Evolutionary conservation across 2,113 vertebrate species (phyloP).

Genomic region (Phalacrocorax brasilianus): DNA sequence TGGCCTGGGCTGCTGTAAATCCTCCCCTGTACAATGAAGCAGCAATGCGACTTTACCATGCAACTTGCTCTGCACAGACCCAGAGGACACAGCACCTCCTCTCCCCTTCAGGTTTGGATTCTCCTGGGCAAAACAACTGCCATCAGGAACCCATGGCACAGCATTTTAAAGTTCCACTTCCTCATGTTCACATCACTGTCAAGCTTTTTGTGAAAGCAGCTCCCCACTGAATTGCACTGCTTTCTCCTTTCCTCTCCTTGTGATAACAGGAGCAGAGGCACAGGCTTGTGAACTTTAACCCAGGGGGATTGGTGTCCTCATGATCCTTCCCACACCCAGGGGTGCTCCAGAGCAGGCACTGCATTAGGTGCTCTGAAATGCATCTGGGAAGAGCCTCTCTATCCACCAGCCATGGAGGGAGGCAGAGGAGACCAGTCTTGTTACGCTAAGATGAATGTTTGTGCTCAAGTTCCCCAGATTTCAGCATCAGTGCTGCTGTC

Average conservation of each 20-base stretch:
- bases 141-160: neutral
- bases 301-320: neutral
- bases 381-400: neutral
- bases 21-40: neutral
- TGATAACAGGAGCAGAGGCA: neutral
- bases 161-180: neutral
- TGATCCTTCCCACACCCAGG: neutral
- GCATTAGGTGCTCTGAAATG: neutral
- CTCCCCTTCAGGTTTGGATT: neutral
- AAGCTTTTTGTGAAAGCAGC: neutral
- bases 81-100: neutral
- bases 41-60: neutral
- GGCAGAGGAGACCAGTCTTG: neutral
- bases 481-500: neutral
- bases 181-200: neutral
- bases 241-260: neutral
- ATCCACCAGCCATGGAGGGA: neutral
- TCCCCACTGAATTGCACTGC: neutral
- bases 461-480: neutral
- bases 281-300: neutral
- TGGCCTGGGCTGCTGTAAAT: neutral
- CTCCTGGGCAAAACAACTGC: neutral
- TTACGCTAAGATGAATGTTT: neutral
- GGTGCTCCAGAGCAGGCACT: neutral
- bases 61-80: neutral